These are phyloP conservation scores for Pseudobourletiella spinata DNA, from an alignment of 1,140 invertebrate genomes.

Conservation along the genomic window DNA sequence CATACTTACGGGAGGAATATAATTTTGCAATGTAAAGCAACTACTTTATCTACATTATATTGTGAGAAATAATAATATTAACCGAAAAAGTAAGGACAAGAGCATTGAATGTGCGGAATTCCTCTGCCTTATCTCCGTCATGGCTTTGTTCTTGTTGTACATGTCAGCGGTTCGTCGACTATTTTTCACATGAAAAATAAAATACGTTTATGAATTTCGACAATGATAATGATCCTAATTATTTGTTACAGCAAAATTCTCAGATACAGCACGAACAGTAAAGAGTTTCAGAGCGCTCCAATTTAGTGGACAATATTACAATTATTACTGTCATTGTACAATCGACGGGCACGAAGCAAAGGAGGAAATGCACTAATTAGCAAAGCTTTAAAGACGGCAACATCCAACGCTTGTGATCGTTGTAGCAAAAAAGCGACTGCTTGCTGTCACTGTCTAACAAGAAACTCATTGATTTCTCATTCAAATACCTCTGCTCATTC, in stretches of 20 bases:
- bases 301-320: neutral
- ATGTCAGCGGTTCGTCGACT: neutral
- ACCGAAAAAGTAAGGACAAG: constrained; percentile 5
- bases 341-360: neutral
- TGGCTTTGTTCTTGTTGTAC: neutral
- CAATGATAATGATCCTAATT: neutral
- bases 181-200: neutral
- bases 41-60: neutral
- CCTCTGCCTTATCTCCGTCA: neutral
- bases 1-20: neutral
- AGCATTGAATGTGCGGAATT: neutral
- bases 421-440: too few species aligned
- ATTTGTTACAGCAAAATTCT: neutral
- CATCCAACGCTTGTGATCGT: neutral
- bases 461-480: too few species aligned
- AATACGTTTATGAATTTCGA: neutral
- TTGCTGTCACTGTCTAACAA: too few species aligned
- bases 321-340: too few species aligned
- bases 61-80: constrained; percentile 2
- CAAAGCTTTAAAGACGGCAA: neutral
- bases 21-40: neutral
- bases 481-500: constrained; percentile 5
- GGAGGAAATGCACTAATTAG: neutral
- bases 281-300: neutral
- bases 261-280: neutral